Conservation (phyloP, 2,797 vertebrate species). For the Phoeniculus purpureus region DNA sequence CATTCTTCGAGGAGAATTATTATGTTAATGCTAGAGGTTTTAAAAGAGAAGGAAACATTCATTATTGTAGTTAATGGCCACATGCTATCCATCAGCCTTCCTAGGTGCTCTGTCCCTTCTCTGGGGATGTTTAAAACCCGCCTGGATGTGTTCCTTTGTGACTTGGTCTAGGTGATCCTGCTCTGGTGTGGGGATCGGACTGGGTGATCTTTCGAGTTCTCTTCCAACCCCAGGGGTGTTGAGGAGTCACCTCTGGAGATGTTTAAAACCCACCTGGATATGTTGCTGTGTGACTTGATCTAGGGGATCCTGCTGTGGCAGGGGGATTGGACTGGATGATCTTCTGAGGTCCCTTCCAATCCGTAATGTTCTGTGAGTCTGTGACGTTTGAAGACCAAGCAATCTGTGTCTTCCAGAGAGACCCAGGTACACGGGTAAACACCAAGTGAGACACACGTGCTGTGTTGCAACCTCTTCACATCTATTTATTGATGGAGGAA, state of each 20-base stretch:
- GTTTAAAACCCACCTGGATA: too few species aligned
- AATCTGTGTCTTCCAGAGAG: not conserved
- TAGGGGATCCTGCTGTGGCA: too few species aligned
- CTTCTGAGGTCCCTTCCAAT: too few species aligned
- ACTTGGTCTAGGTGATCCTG: too few species aligned
- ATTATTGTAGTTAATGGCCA: constrained; percentile 41
- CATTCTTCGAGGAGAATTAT: constrained; percentile 40
- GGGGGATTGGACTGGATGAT: too few species aligned
- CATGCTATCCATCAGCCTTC: constrained; percentile 29
- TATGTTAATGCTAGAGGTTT: constrained; percentile 59
- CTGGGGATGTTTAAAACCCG: too few species aligned
- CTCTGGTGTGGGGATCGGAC: too few species aligned
- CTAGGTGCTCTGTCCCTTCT: not conserved
- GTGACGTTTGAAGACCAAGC: constrained; percentile 26
- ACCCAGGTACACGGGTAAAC: not conserved
- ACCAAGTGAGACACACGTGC: not conserved
- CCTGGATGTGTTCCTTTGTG: too few species aligned
- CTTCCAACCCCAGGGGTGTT: too few species aligned
- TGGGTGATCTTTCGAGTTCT: too few species aligned
- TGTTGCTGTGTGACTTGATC: too few species aligned
- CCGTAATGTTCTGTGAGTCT: not conserved
- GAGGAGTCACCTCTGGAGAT: too few species aligned
- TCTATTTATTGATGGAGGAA: not conserved
- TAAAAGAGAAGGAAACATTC: constrained; percentile 48
- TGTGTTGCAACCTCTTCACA: not conserved